Evolutionary conservation across 1,140 invertebrate genomes (phyloP).

Genomic region (Calliphora vicina): DNA sequence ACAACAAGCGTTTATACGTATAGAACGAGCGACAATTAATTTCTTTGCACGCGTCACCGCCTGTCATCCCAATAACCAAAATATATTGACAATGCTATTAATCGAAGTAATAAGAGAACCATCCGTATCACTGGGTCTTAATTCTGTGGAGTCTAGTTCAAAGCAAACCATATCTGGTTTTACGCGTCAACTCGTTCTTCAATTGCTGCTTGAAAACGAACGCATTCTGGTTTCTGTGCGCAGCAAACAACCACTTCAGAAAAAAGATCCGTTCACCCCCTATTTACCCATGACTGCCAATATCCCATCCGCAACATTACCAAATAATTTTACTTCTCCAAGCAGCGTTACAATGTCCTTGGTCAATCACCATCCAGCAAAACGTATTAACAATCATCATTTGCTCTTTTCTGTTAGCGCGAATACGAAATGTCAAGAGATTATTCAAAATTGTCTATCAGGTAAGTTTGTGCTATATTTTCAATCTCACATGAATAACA

Average conservation of each 20-base stretch:
- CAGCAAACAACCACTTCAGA: slow-evolving; percentile 64
- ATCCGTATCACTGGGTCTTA: slow-evolving; percentile 33
- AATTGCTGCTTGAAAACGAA: slow-evolving; percentile 86
- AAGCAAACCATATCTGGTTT: slow-evolving; percentile 78
- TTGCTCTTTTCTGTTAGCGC: slow-evolving; percentile 77
- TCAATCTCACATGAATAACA: no score
- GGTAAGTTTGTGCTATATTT: slow-evolving; percentile 46
- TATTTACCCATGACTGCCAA: slow-evolving; percentile 32
- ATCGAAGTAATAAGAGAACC: slow-evolving; percentile 60
- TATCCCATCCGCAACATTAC: background rate
- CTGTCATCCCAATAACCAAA: slow-evolving; percentile 85
- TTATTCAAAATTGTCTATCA: slow-evolving; percentile 60
- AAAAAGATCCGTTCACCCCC: slow-evolving; percentile 50
- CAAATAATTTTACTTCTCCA: background rate
- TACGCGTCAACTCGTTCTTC: slow-evolving; percentile 83
- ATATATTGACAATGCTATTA: slow-evolving; percentile 80
- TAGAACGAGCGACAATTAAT: slow-evolving; percentile 79
- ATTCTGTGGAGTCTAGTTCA: background rate
- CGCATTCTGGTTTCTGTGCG: slow-evolving; percentile 78
- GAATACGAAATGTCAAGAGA: slow-evolving; percentile 71
- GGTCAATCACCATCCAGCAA: slow-evolving; percentile 60
- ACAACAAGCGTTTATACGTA: slow-evolving; percentile 68
- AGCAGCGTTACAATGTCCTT: slow-evolving; percentile 49
- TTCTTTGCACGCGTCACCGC: slow-evolving; percentile 82
- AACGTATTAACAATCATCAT: slow-evolving; percentile 66